These are phyloP conservation scores for Lutjanus erythropterus DNA, from an alignment of 2,113 vertebrate genomes.

Conservation along the genomic window DNA sequence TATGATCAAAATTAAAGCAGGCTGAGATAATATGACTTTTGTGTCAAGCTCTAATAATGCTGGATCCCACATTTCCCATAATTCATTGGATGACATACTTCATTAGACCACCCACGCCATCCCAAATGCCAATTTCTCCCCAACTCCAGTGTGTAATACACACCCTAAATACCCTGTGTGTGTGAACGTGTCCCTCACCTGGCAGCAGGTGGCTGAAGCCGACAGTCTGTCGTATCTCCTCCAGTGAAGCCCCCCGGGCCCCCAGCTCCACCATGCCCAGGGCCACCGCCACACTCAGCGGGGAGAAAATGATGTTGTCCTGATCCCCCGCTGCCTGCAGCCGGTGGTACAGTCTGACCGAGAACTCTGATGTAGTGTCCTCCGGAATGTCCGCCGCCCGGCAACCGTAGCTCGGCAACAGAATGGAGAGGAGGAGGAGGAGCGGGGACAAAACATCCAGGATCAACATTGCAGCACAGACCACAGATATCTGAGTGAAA, in stretches of 20 bases:
- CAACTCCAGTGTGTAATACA: too few relatives aligned
- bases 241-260: slow-evolving; percentile 90
- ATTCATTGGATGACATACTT: neutral
- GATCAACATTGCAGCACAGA: slow-evolving; percentile 86
- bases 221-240: slow-evolving; percentile 92
- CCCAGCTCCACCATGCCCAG: slow-evolving; percentile 97
- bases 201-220: slow-evolving; percentile 91
- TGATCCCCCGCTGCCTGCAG: slow-evolving; percentile 90
- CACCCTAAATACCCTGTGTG: too few relatives aligned
- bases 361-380: slow-evolving; percentile 91
- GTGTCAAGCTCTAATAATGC: neutral
- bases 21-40: too few relatives aligned
- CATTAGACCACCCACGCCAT: neutral
- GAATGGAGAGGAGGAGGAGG: slow-evolving; percentile 87
- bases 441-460: slow-evolving; percentile 85
- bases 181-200: slow-evolving; percentile 77
- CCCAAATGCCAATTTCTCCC: neutral
- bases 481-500: slow-evolving; percentile 43
- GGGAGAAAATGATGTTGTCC: slow-evolving; percentile 97
- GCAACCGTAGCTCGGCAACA: slow-evolving; percentile 84
- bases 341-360: slow-evolving; percentile 93
- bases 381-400: slow-evolving; percentile 86
- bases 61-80: neutral
- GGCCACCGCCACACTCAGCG: slow-evolving; percentile 90
- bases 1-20: too few relatives aligned